Base-by-base conservation (phyloP, 2,797 vertebrate genomes). In the Corythornis leucogaster region DNA sequence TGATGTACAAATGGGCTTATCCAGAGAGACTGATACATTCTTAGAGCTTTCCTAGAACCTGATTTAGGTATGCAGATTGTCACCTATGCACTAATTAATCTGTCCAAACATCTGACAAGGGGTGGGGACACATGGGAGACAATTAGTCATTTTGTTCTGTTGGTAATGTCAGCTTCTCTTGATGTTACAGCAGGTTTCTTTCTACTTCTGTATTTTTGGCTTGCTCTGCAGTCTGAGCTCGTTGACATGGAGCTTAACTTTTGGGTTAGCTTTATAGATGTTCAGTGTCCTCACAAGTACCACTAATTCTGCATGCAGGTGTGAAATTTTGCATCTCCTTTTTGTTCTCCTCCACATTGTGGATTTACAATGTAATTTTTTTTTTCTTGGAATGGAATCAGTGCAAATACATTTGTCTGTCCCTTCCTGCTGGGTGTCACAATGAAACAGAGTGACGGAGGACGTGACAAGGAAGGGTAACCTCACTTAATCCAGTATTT, bases 31-130 rank as follows among this genome's bases (percentile, higher is more conserved):
- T 62, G 46, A 38, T 88, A n/a, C 1, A 33, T 80, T 85, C 66
- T 71, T 85, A 33, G 21, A 55, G 55, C 76, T 91, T 90, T 85
- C 57, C 77, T 96, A 92, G 57, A 89, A 87, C 63, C 62, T 87
- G 38, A 42, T 9, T 87, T 62, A 43, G 62, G 57, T 79, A 63
- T 59, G 63, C 80, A 69, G 38, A 31, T 61, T 89, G 64, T 87
- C 85, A 82, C 82, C 69, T 46, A 25, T 55, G n/a, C 30, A 26
- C 28, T 51, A 90, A 91, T 92, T 88, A 68, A 53, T 90, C 28
- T 57, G 83, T 91, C 90, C 84, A 80, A 91, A 85, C 43, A 55
- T 73, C 80, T 90, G 62, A 57, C 26, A 66, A 70, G 42, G 40
- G 7, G 8, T 88, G 59, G 80, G 19, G 70, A 57, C 43, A 25